Conservation (phyloP, 2,113 vertebrate genomes). For the Motacilla tschutschensis region DNA sequence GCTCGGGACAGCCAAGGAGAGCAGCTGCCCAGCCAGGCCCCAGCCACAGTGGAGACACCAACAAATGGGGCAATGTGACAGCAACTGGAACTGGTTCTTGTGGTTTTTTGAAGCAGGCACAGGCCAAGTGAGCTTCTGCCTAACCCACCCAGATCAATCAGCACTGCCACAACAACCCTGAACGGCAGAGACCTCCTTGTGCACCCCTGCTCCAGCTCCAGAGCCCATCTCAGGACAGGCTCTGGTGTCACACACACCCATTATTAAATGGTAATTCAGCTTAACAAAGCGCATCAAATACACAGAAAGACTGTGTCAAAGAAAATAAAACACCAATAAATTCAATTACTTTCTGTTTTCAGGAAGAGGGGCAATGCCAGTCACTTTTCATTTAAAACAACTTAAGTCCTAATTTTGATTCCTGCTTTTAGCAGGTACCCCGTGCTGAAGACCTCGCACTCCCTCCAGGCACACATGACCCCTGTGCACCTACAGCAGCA, state of each 20-base stretch:
- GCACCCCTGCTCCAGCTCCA: background rate
- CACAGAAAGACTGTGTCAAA: conserved; percentile 72
- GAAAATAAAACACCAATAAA: conserved; percentile 76
- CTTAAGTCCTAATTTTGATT: conserved; percentile 50
- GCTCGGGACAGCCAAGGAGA: background rate
- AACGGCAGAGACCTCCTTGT: conserved; percentile 2
- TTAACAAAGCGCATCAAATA: conserved; percentile 74
- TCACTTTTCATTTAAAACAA: conserved; percentile 68
- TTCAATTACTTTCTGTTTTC: conserved; percentile 72
- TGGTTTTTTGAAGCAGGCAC: background rate
- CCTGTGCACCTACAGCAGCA: background rate
- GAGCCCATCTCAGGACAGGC: conserved; percentile 47
- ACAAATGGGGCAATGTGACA: background rate
- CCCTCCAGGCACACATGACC: background rate
- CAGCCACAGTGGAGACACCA: background rate
- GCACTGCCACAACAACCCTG: conserved; percentile 24
- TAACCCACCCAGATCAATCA: background rate
- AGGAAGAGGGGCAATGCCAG: conserved; percentile 27
- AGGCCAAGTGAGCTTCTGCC: background rate
- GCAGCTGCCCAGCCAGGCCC: background rate
- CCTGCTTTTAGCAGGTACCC: background rate
- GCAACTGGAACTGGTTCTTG: background rate
- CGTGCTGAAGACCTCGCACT: background rate
- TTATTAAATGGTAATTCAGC: conserved; percentile 74
- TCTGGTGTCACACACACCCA: conserved; percentile 37